Base-by-base conservation (phyloP, 2,888 invertebrate species). In the Spilosoma lubricipeda region DNA sequence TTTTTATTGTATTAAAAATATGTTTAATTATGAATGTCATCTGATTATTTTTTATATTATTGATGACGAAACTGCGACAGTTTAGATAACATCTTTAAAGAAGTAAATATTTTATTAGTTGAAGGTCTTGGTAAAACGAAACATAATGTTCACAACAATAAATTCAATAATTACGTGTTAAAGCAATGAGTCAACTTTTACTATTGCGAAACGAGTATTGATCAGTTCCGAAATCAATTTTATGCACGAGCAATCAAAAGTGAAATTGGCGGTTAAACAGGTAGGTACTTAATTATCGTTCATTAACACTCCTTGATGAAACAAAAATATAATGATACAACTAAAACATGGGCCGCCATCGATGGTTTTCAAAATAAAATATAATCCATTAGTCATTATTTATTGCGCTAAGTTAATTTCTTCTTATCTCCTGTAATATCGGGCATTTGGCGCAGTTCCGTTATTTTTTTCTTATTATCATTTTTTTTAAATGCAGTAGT, bases 171-270 rank as follows among this genome's bases (percentile, higher is more conserved):
- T 77, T 65, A 83, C 77, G 72, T 79, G 77, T 75, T 71, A 85
- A 85, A 81, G 78, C 72, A 80, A 78, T 83, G 75, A 84, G 77
- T 82, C 76, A 75, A 85, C 88, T 87, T 88, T 88, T 88, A 88
- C 87, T 85, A 86, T 89, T 88, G 85, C 81, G 80, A 86, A 88
- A 88, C 79, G 74, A 83, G 83, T 81, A 78, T 84, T 85, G 81
- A 85, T 84, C 77, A 86, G 86, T 88, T 87, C 86, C 84, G 86
- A 88, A 88, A 88, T 86, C 83, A 77, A 89, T 89, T 88, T 86
- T 80, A 88, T 87, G 88, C 87, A 84, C 83, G 83, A 87, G 83
- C 82, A 85, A 86, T 82, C 86, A 83, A 73, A 87, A 87, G 87
- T 85, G 84, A 87, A 89, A 89, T 87, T 87, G 75, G 83, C 83